Evolutionary conservation across 2,888 invertebrate species (phyloP).

Genomic region (Hypercompe scribonia): DNA sequence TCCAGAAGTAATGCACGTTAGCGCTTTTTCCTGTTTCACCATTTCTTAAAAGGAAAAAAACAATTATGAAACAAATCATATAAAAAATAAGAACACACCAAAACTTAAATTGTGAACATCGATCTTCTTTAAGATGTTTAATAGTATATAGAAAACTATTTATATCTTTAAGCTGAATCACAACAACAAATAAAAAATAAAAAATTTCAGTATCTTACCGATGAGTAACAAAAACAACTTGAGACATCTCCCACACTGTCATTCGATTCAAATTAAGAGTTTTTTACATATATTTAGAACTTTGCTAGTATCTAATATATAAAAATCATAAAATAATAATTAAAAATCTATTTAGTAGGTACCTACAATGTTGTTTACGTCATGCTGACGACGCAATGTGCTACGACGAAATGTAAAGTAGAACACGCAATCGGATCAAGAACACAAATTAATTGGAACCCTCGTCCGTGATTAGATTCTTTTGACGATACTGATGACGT

Average conservation of each 20-base stretch:
- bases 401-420: background rate
- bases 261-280: background rate
- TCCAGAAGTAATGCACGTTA: background rate
- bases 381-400: background rate
- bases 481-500: constrained; percentile 11
- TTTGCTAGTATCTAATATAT: background rate
- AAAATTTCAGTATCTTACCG: background rate
- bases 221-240: background rate
- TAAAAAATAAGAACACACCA: too few relatives aligned
- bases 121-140: too few relatives aligned
- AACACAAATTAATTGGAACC: constrained; percentile 18
- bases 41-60: too few relatives aligned
- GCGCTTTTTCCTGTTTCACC: too few relatives aligned
- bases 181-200: background rate
- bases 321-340: background rate
- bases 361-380: background rate
- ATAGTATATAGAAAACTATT: too few relatives aligned
- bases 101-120: too few relatives aligned
- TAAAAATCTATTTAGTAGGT: background rate
- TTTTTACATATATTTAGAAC: too few relatives aligned
- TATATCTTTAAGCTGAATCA: background rate
- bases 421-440: background rate
- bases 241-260: background rate
- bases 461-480: constrained; percentile 21
- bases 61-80: too few relatives aligned